Evolutionary conservation across 2,888 invertebrate species (phyloP), one percentile per base, ranked within the genome.

Genomic region (Agrochola circellaris): DNA sequence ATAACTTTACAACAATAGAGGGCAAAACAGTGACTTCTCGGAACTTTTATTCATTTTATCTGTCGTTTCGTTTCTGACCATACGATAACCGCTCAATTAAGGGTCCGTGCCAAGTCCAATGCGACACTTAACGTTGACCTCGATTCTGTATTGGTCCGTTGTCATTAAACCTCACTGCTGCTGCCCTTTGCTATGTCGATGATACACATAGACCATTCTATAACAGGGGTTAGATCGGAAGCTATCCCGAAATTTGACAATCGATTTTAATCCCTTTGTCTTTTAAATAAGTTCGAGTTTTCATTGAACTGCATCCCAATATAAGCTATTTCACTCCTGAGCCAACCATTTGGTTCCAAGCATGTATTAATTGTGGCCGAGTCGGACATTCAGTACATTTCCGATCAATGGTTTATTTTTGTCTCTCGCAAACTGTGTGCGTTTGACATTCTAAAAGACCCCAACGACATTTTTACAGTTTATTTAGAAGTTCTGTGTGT

Each of bases 101-200:
- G 91, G 88, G 90, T 87, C 89, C 88, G 91, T 93, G 94, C 93
- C 94, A 94, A 95, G 93, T 94, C 92, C 94, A 93, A 92, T 92
- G 91, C 91, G 93, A 94, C 93, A 95, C 92, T 95, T 93, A 92
- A 91, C 89, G 94, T 87, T 93, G 95, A 95, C 95, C 95, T 93
- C 95, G 93, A 94, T 95, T 93, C 93, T 92, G 93, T 92, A 94
- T 94, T 93, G 93, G 94, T 91, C 92, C 92, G 91, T 93, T 93
- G 94, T 95, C 95, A 95, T 96, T 95, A 95, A 94, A 93, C 92
- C 91, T 92, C 90, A 92, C 92, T 92, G 90, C 89, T 92, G 92
- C 89, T 92, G 92, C 91, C 92, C 93, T 92, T 91, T 91, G 90
- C 93, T 92, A 90, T 90, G 88, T 88, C 89, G 88, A 92, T 92